These are phyloP conservation scores for Herminia tarsipennalis DNA, from an alignment of 2,888 invertebrate species.

Conservation along the genomic window DNA sequence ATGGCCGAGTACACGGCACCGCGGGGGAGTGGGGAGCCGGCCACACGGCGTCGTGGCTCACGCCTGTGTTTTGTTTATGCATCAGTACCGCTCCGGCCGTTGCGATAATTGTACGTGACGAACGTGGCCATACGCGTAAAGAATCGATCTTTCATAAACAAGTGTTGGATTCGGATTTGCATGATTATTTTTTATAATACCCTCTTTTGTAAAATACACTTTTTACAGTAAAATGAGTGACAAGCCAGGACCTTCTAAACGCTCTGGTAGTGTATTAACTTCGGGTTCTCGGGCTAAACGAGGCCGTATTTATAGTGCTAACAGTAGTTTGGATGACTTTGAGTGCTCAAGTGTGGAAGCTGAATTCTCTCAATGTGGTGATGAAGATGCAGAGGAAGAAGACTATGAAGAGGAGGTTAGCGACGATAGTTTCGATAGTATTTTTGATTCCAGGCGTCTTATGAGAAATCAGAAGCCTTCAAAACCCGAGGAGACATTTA, in stretches of 20 bases:
- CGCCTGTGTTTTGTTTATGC: background rate
- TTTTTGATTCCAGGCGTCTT: constrained; percentile 14
- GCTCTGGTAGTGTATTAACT: constrained; percentile 5
- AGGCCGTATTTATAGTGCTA: background rate
- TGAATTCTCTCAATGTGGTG: constrained; percentile 15
- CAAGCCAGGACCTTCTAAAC: background rate
- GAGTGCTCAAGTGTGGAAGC: constrained; percentile 14
- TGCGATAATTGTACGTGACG: background rate
- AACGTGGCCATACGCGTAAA: background rate
- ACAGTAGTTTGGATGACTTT: constrained; percentile 12
- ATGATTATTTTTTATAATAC: background rate
- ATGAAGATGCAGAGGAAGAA: constrained; percentile 4
- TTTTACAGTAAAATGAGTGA: too few relatives aligned
- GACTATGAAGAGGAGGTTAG: constrained; percentile 13
- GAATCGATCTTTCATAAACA: background rate
- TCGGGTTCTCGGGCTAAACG: constrained; percentile 8
- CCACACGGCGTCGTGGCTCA: constrained; percentile 7
- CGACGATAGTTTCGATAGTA: constrained; percentile 15
- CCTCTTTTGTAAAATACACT: background rate
- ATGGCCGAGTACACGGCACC: constrained; percentile 9
- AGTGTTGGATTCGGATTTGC: background rate
- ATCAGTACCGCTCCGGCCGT: background rate
- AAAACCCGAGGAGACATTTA: constrained; percentile 12
- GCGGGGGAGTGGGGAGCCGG: constrained; percentile 6
- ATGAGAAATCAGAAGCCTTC: constrained; percentile 8